Conservation (phyloP, 2,888 invertebrate genomes). For the Junonia oenone region DNA sequence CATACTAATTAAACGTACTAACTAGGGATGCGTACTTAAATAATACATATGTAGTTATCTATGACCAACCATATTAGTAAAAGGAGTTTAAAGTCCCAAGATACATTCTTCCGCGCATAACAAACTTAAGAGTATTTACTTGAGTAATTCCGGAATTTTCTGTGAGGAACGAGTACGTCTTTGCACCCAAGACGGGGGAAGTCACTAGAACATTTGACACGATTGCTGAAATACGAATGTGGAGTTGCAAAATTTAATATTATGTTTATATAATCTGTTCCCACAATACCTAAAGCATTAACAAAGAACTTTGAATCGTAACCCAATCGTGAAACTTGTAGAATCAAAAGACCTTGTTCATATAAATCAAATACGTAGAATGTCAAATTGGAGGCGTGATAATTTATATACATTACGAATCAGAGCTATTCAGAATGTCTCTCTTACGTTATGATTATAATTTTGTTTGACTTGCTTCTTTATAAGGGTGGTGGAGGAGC, state of each 20-base stretch:
- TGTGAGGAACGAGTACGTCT: background rate
- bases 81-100: too few species aligned
- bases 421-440: constrained; percentile 42
- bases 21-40: too few species aligned
- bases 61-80: too few species aligned
- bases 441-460: constrained; percentile 33
- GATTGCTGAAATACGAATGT: background rate
- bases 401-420: constrained; percentile 55
- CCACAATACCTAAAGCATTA: background rate
- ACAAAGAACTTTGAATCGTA: constrained; percentile 18
- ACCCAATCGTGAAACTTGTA: constrained; percentile 24
- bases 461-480: constrained; percentile 34
- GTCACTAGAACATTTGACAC: background rate
- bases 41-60: too few species aligned
- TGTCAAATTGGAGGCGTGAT: constrained; percentile 33
- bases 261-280: constrained; percentile 1
- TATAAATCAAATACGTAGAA: constrained; percentile 27
- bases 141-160: background rate
- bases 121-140: too few species aligned
- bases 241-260: background rate
- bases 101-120: too few species aligned
- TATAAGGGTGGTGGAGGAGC: constrained; percentile 9
- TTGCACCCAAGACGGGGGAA: background rate
- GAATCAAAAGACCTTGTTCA: constrained; percentile 31
- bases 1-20: too few species aligned